Evolutionary conservation across 2,888 invertebrate species (phyloP).

Genomic region (Amphipoea lucens): DNA sequence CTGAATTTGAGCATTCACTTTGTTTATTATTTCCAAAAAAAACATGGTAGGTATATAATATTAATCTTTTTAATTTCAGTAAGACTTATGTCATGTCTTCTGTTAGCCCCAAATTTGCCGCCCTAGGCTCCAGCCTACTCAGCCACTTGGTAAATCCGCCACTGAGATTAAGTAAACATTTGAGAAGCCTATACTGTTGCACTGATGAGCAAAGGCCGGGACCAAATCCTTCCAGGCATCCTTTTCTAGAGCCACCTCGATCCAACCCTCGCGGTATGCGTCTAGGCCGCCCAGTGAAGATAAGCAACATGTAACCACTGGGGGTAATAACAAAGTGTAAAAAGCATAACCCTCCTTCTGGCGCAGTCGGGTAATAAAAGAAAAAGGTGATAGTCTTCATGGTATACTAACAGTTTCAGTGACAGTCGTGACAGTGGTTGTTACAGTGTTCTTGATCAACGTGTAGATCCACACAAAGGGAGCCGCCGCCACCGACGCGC

Average conservation of each 20-base stretch:
- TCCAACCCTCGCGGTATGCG: background rate
- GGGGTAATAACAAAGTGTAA: background rate
- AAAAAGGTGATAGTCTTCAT: background rate
- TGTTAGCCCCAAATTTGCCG: too few species aligned
- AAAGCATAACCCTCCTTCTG: too few species aligned
- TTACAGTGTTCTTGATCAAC: constrained; percentile 77
- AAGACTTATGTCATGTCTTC: too few species aligned
- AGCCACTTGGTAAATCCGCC: too few species aligned
- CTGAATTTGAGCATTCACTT: too few species aligned
- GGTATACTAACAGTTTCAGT: constrained; percentile 83
- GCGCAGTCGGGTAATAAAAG: background rate
- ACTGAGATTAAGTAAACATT: too few species aligned
- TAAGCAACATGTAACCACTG: background rate
- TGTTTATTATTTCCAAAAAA: too few species aligned
- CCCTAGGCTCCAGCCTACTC: too few species aligned
- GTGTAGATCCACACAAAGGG: constrained; percentile 85
- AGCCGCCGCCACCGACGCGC: constrained; percentile 75
- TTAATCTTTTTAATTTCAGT: too few species aligned
- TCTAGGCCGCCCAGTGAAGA: background rate
- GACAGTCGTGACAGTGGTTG: constrained; percentile 84
- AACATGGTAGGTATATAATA: too few species aligned
- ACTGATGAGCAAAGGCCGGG: background rate
- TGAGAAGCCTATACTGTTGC: background rate
- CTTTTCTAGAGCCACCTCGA: background rate
- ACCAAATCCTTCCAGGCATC: background rate